Evolutionary conservation across 2,888 invertebrate species (phyloP), one percentile per base, ranked within the genome.

Genomic region (Teleogryllus oceanicus): DNA sequence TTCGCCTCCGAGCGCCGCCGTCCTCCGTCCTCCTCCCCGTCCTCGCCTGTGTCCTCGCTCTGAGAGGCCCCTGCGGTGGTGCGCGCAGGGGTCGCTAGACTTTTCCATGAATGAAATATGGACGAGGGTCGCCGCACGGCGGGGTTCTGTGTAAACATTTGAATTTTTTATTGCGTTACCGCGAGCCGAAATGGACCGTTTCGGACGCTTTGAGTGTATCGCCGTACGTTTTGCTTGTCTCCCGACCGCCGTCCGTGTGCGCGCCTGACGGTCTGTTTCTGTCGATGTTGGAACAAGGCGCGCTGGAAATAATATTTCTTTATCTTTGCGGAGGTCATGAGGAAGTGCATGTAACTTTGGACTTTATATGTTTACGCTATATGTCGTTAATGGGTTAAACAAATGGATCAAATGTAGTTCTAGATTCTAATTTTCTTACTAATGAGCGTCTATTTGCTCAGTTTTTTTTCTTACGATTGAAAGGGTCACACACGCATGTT

Each of bases 141-240:
- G 62, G n/a, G n/a, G 62, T 16, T 62, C 62, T 62, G 62, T 62
- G 62, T 62, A n/a, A 62, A 62, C 16, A n/a, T 62, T 62, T 62
- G 62, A 62, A 62, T 62, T 62, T 62, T 62, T 62, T 62, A 62
- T 62, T 62, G 62, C n/a, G 13, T 62, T 62, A 18, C 62, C n/a
- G 62, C 62, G 62, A 62, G 62, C 62, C 62, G 37, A 62, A 62
- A 62, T 62, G 62, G 62, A 62, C 62, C 62, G 62, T 62, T 62
- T 62, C 62, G n/a, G 62, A 62, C 16, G 16, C n/a, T 62, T 13
- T 62, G 62, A 62, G 62, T 62, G 62, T 62, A 13, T 13, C n/a
- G 13, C 16, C 16, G 62, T 62, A n/a, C 62, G 62, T 13, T 62
- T 62, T 62, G 13, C 62, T 62, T 62, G 4, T 62, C n/a, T 62